Evolutionary conservation across 2,113 vertebrate genomes (phyloP).

Genomic region (Uropsilus gracilis): DNA sequence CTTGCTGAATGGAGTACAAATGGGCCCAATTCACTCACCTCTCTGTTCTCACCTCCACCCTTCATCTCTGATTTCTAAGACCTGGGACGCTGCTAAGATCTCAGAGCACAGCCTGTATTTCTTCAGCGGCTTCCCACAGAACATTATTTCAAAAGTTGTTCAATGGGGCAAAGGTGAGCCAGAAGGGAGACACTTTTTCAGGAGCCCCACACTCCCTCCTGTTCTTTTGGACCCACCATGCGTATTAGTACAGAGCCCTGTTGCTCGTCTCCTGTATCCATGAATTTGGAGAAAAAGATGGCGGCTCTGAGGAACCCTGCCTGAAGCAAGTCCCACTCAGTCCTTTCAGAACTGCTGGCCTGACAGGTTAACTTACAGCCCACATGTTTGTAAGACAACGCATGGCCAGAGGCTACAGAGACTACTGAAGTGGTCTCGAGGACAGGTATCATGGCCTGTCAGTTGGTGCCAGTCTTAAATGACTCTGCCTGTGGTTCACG

Average conservation of each 20-base stretch:
- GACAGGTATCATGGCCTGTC: neutral
- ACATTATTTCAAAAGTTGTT: neutral
- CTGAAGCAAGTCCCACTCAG: neutral
- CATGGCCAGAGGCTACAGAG: neutral
- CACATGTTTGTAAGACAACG: neutral
- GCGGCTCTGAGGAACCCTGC: neutral
- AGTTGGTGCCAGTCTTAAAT: neutral
- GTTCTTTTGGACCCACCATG: neutral
- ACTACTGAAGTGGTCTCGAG: neutral
- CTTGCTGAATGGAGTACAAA: neutral
- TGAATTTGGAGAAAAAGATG: neutral
- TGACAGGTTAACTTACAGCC: neutral
- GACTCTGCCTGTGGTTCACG: fast-evolving
- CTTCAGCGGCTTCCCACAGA: neutral
- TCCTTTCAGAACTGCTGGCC: neutral
- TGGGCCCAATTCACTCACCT: neutral
- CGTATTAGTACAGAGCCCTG: no score
- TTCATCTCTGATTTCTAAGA: neutral
- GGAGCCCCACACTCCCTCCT: neutral
- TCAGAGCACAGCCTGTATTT: neutral
- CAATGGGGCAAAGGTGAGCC: neutral
- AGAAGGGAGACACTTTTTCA: neutral
- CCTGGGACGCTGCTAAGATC: neutral
- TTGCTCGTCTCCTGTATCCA: neutral
- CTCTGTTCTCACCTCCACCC: neutral